phyloP scores from a whole-genome alignment of 2,797 vertebrate species.

The Xiphophorus birchmanni region DNA sequence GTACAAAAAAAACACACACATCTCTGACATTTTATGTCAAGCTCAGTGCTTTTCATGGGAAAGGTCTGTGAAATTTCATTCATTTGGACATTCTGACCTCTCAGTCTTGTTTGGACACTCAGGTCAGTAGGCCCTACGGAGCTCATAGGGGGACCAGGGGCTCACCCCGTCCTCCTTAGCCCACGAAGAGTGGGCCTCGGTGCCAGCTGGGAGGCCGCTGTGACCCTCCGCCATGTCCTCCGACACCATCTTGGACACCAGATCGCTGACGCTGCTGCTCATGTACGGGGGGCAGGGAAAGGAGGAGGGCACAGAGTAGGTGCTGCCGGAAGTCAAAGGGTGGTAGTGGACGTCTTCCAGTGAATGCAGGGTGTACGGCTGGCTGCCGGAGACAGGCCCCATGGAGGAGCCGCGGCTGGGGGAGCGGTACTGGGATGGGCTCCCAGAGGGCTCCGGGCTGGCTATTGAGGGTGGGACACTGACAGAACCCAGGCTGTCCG shows the following conservation, averaged over 20 bases:
- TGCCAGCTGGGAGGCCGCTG: slow-evolving; percentile 32
- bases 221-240: slow-evolving; percentile 76
- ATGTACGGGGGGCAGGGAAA: slow-evolving; percentile 84
- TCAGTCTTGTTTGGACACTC: not conserved
- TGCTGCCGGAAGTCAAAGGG: slow-evolving; percentile 59
- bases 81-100: not conserved
- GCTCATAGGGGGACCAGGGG: slow-evolving; percentile 88
- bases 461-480: slow-evolving; percentile 75
- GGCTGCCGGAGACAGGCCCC: slow-evolving; percentile 69
- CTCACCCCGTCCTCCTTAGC: slow-evolving; percentile 84
- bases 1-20: slow-evolving; percentile 21
- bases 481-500: slow-evolving; percentile 77
- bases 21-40: not conserved
- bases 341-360: slow-evolving; percentile 88
- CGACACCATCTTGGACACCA: slow-evolving; percentile 81
- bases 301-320: slow-evolving; percentile 73
- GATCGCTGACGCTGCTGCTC: slow-evolving; percentile 78
- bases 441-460: slow-evolving; percentile 76
- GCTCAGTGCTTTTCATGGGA: not conserved
- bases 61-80: slow-evolving; percentile 22
- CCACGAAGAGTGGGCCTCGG: slow-evolving; percentile 82
- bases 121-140: slow-evolving; percentile 84
- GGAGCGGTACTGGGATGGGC: slow-evolving; percentile 79
- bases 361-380: slow-evolving; percentile 85
- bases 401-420: slow-evolving; percentile 77